phyloP scores from a whole-genome alignment of 37 sponge, comb jelly and placozoan genomes.

The Oscarella lobularis region DNA sequence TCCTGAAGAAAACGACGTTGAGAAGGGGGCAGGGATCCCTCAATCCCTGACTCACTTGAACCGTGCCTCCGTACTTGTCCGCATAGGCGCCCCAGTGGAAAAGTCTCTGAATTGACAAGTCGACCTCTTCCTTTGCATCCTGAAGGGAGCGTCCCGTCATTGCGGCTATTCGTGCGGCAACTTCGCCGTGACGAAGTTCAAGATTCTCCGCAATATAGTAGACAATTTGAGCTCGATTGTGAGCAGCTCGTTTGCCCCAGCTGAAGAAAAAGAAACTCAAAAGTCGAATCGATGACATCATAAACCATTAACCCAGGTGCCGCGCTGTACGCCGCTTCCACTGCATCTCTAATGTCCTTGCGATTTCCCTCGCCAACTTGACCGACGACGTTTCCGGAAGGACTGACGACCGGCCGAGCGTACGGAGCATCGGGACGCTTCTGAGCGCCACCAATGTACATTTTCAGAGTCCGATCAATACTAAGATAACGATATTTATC shows the following conservation, averaged over 20 bases:
- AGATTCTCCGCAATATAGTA: slow-evolving; percentile 98
- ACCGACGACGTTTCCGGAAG: slow-evolving; percentile 58
- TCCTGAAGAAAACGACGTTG: slow-evolving; percentile 33
- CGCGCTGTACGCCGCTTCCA: slow-evolving; percentile 92
- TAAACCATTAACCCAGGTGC: slow-evolving; percentile 61
- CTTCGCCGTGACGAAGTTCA: slow-evolving; percentile 67
- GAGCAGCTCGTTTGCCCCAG: slow-evolving; percentile 94
- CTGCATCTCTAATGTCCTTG: slow-evolving; percentile 94
- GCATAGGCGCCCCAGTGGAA: slow-evolving; percentile 96
- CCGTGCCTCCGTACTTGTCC: slow-evolving; percentile 89
- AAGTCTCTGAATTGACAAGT: slow-evolving; percentile 71
- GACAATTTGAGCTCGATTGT: slow-evolving; percentile 95
- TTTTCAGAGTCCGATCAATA: slow-evolving; percentile 85
- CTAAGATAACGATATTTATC: slow-evolving; percentile 11
- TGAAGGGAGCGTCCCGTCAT: slow-evolving; percentile 58
- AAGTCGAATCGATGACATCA: background rate
- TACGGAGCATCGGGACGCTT: slow-evolving; percentile 89
- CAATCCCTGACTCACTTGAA: slow-evolving; percentile 48
- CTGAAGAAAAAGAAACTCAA: slow-evolving; percentile 7
- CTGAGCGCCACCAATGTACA: slow-evolving; percentile 91
- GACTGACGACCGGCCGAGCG: slow-evolving; percentile 42
- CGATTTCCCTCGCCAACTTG: slow-evolving; percentile 91
- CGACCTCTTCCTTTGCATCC: slow-evolving; percentile 67
- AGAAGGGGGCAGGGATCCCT: background rate
- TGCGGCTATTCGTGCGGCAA: slow-evolving; percentile 49